These are phyloP conservation scores for Gulo gulo DNA, from an alignment of 2,113 vertebrate genomes.

Conservation along the genomic window DNA sequence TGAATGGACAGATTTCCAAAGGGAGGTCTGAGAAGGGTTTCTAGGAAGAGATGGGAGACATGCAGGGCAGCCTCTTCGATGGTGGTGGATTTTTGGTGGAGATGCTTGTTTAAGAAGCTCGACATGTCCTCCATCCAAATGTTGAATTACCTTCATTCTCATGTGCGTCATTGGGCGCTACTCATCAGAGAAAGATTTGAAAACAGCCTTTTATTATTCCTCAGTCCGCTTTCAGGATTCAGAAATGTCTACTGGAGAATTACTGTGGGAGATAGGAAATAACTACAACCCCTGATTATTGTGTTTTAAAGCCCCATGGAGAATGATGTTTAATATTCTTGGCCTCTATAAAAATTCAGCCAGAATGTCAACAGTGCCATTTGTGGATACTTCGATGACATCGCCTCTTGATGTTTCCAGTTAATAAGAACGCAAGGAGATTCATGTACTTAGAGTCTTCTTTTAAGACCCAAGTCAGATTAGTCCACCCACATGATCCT, in stretches of 20 bases:
- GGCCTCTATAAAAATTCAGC: constrained; percentile 10
- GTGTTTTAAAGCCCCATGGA: constrained; percentile 1
- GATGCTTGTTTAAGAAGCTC: background rate
- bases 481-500: background rate
- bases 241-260: constrained; percentile 44
- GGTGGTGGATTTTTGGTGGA: background rate
- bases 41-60: background rate
- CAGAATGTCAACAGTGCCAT: background rate
- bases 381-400: background rate
- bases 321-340: constrained; percentile 54
- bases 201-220: constrained; percentile 9
- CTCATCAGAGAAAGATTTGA: background rate
- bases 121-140: background rate
- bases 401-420: constrained; percentile 10
- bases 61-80: background rate
- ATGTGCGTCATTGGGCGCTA: background rate
- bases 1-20: background rate
- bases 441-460: background rate
- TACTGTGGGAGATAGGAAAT: constrained; percentile 23
- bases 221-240: background rate
- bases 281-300: background rate
- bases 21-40: background rate
- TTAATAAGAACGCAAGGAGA: background rate
- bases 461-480: background rate
- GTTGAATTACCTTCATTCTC: background rate